These are phyloP conservation scores for Blastobasis lacticolella DNA, from an alignment of 2,888 invertebrate genomes.

Conservation along the genomic window DNA sequence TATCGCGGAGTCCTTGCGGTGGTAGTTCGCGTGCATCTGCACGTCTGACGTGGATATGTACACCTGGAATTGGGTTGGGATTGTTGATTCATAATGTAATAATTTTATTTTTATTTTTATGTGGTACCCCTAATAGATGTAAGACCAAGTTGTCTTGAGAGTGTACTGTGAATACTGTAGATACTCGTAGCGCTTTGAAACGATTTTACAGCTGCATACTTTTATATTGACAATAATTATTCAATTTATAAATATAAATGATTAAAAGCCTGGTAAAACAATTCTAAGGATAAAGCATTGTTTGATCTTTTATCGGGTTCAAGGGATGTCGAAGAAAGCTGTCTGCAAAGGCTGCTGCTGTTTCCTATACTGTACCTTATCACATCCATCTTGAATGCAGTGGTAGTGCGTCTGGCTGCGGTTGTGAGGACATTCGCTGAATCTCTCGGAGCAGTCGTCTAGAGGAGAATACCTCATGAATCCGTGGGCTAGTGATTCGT, in stretches of 20 bases:
- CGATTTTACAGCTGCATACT: too few relatives aligned
- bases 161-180: too few relatives aligned
- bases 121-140: too few relatives aligned
- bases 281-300: too few relatives aligned
- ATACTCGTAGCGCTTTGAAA: too few relatives aligned
- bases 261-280: too few relatives aligned
- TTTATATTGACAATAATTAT: too few relatives aligned
- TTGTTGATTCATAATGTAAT: not conserved
- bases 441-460: constrained; percentile 94
- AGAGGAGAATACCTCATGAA: constrained; percentile 95
- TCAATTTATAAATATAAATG: too few relatives aligned
- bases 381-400: constrained; percentile 94
- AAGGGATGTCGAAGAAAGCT: too few relatives aligned
- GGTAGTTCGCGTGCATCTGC: constrained; percentile 99
- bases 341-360: too few relatives aligned
- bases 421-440: constrained; percentile 92
- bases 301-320: too few relatives aligned
- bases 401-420: constrained; percentile 97
- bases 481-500: constrained; percentile 96
- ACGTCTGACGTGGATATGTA: constrained; percentile 99
- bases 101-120: not conserved
- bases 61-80: constrained; percentile 66
- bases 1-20: constrained; percentile 97
- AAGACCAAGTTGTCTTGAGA: too few relatives aligned
- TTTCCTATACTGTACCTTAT: constrained; percentile 71